phyloP scores from a whole-genome alignment of 1,140 invertebrate genomes.

The Plutomurus gul region DNA sequence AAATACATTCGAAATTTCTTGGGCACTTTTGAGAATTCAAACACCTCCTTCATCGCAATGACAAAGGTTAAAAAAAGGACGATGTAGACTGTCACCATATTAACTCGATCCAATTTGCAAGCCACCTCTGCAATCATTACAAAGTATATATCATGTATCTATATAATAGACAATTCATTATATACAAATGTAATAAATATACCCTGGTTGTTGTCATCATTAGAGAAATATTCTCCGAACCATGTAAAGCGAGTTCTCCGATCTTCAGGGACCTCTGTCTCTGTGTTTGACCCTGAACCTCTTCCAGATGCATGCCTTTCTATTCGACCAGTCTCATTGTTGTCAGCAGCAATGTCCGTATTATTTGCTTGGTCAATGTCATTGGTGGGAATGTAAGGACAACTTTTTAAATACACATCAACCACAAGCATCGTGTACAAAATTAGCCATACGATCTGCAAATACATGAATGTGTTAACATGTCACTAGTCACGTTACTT shows the following conservation, averaged over 20 bases:
- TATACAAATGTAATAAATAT: not conserved
- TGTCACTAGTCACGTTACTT: too few relatives aligned
- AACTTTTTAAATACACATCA: constrained; percentile 40
- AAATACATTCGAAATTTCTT: constrained; percentile 33
- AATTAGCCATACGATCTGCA: constrained; percentile 39
- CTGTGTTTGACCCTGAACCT: not conserved
- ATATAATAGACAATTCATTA: not conserved
- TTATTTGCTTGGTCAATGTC: not conserved
- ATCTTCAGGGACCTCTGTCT: not conserved
- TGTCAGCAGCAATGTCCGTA: not conserved
- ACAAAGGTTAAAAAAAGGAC: not conserved
- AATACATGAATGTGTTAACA: not conserved
- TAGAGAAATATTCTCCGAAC: constrained; percentile 20
- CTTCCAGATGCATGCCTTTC: not conserved
- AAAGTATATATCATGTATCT: not conserved
- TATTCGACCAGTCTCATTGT: not conserved
- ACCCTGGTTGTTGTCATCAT: not conserved
- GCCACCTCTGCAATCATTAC: not conserved
- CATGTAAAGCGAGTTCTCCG: constrained; percentile 10
- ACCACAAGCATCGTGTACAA: constrained; percentile 41
- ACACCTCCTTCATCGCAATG: constrained; percentile 43
- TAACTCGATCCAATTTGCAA: not conserved
- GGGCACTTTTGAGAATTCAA: constrained; percentile 25
- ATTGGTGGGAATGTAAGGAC: constrained; percentile 31
- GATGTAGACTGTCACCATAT: not conserved